Base-by-base conservation (phyloP, 2,888 invertebrate genomes). In the Melieria picta region DNA sequence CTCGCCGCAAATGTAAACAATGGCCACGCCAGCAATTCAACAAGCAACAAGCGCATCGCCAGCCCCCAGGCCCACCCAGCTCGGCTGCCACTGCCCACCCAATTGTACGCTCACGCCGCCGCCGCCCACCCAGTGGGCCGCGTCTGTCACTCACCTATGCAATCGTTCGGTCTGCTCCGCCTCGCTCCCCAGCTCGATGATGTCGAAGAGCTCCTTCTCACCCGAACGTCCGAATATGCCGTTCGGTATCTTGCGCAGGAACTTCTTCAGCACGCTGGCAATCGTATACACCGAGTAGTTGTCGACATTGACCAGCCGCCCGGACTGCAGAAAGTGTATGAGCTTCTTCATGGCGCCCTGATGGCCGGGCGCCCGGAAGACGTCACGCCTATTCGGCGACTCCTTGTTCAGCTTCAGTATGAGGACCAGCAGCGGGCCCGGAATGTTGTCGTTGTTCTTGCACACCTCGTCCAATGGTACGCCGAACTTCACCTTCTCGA, bases 201-300 rank as follows among this genome's bases (percentile, higher is more conserved):
- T 93, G 76, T 93, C 91, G 87, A 99, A 97, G 73, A 99, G 89
- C 79, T 93, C 91, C 88, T 93, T 92, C 87, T 99, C 99, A 75
- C 95, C 94, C 69, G 94, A 94, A 48, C 93, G 91, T 0, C 98
- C 97, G 88, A 99, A 98, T 74, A 99, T 94, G 50, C 99, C 99
- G 72, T 96, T 97, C 13, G 98, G 98, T 80, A 99, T 93, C 90
- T 98, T 98, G 77, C 98, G 89, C 71, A 99, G 90, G 88, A 99
- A 99, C 88, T 98, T 98, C 89, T 99, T 99, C 76, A 99, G 90
- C 74, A 99, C 98, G 87, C 98, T 98, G 72, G 99, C 98, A 82
- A 99, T 97, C 45, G 99, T 99, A 88, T 98, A 98, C 75, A 98
- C 97, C 76, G 96, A 96, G 87, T 96, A 97, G 87, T 97, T 96